These are phyloP conservation scores for Dasyornis broadbenti DNA, from an alignment of 2,113 vertebrate genomes.

Conservation along the genomic window DNA sequence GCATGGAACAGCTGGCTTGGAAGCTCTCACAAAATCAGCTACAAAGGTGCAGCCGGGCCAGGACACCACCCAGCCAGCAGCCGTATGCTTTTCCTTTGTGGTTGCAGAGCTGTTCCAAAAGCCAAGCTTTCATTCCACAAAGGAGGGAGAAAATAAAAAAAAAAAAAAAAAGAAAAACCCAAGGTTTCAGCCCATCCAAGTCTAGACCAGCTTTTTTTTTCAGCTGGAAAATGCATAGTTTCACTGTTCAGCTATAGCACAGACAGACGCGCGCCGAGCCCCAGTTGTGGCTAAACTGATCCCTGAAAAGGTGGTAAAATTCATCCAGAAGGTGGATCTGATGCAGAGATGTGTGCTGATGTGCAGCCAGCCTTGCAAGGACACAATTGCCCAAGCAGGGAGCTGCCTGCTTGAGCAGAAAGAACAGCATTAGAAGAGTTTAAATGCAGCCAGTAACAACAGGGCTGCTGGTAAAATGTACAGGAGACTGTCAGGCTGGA, in stretches of 20 bases:
- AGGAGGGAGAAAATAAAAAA: neutral
- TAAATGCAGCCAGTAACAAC: neutral
- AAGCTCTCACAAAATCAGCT: neutral
- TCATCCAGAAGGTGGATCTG: neutral
- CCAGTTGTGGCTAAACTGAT: neutral
- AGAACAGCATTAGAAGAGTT: neutral
- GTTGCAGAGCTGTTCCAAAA: constrained; percentile 12
- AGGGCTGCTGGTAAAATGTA: neutral
- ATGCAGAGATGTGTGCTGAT: neutral
- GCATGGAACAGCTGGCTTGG: constrained; percentile 42
- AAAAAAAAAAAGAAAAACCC: neutral
- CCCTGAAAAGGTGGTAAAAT: neutral
- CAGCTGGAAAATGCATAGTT: neutral
- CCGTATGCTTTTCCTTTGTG: constrained; percentile 29
- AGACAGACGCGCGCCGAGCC: neutral
- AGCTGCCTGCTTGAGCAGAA: neutral
- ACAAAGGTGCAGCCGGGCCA: neutral
- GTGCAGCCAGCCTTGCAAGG: neutral
- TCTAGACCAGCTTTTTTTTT: neutral
- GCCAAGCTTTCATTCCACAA: neutral
- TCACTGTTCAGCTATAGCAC: fast-evolving
- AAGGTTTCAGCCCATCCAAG: neutral
- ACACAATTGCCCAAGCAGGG: neutral
- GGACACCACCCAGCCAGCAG: constrained; percentile 52
- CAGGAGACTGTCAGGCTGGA: neutral